Evolutionary conservation across 2,113 vertebrate species (phyloP).

Genomic region (Mesitornis unicolor): DNA sequence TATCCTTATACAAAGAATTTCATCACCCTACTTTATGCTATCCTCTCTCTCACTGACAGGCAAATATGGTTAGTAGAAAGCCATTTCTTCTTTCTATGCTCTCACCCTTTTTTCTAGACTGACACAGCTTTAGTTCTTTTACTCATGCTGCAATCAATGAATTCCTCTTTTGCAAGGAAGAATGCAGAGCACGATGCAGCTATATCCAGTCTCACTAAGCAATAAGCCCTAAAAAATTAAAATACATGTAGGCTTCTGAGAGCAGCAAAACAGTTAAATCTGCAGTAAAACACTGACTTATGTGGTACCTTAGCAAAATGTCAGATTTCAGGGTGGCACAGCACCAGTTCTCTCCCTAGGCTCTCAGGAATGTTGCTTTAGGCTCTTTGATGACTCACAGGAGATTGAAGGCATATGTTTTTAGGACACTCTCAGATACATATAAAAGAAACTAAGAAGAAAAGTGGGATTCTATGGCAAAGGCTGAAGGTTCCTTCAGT

Average conservation of each 20-base stretch:
- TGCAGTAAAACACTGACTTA: background rate
- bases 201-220: background rate
- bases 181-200: background rate
- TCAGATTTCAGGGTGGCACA: background rate
- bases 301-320: conserved; percentile 14
- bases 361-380: background rate
- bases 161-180: background rate
- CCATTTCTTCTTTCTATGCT: background rate
- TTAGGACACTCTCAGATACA: background rate
- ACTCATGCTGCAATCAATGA: background rate
- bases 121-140: background rate
- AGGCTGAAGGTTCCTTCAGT: background rate
- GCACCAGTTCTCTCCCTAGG: background rate
- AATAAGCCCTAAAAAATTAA: background rate
- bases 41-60: background rate
- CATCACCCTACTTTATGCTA: background rate
- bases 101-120: background rate
- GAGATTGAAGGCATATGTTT: background rate
- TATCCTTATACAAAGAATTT: background rate
- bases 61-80: background rate
- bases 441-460: background rate
- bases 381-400: background rate
- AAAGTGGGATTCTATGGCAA: background rate
- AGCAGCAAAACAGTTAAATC: conserved; percentile 24
- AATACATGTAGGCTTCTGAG: background rate